phyloP scores from a whole-genome alignment of 2,797 vertebrate species.

The Coccyzus lansbergi region DNA sequence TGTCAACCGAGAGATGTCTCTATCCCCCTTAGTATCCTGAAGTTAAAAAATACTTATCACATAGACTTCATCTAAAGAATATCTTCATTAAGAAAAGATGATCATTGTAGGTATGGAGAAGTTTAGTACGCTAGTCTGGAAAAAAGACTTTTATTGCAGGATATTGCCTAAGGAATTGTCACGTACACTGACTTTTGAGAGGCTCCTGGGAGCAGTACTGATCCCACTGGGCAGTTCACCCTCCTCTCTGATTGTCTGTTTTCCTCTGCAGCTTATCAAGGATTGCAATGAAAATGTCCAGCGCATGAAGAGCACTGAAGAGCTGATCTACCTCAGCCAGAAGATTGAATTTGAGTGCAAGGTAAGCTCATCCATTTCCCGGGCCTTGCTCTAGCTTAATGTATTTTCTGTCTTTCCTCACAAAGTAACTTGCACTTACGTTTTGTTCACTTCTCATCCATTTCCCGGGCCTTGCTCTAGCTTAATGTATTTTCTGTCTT shows the following conservation, averaged over 20 bases:
- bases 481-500: not conserved
- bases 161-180: not conserved
- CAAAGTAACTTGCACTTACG: not conserved
- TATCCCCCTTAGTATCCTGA: not conserved
- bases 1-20: not conserved
- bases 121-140: not conserved
- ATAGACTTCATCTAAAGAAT: not conserved
- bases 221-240: not conserved
- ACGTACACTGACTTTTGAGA: not conserved
- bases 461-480: not conserved
- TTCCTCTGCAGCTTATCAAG: slow-evolving; percentile 85
- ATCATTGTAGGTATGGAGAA: not conserved
- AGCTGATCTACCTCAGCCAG: slow-evolving; percentile 91
- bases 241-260: not conserved
- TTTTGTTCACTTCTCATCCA: not conserved
- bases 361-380: slow-evolving; percentile 69
- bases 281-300: slow-evolving; percentile 94
- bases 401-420: not conserved
- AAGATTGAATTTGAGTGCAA: slow-evolving; percentile 97
- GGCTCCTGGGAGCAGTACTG: not conserved
- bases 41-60: not conserved
- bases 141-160: not conserved
- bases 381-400: not conserved
- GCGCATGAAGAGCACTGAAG: slow-evolving; percentile 94
- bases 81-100: not conserved